Evolutionary conservation across 2,888 invertebrate genomes (phyloP).

Genomic region (Pyrocoelia pectoralis): DNA sequence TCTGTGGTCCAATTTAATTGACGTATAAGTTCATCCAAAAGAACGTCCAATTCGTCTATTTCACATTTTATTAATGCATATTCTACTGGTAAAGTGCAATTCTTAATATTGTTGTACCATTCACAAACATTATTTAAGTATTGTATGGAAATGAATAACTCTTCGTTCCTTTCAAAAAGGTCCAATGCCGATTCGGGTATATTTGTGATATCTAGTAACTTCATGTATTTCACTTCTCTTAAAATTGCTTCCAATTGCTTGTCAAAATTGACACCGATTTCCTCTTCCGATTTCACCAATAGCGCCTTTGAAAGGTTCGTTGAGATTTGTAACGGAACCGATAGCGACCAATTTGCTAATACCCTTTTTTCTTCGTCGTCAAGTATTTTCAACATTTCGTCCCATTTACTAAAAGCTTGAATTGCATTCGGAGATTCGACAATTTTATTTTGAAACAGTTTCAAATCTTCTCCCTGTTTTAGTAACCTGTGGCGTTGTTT

Average conservation of each 20-base stretch:
- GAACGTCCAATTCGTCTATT: constrained; percentile 74
- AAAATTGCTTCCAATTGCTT: constrained; percentile 75
- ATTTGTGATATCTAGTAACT: constrained; percentile 59
- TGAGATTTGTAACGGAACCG: constrained; percentile 71
- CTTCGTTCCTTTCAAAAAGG: constrained; percentile 74
- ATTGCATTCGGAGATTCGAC: constrained; percentile 63
- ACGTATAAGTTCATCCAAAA: constrained; percentile 73
- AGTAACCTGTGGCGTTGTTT: constrained; percentile 70
- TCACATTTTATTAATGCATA: constrained; percentile 79
- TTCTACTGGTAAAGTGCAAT: constrained; percentile 77
- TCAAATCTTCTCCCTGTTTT: constrained; percentile 68
- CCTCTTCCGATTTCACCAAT: constrained; percentile 63
- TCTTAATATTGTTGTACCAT: constrained; percentile 85
- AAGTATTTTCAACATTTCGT: constrained; percentile 74
- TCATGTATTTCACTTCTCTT: constrained; percentile 83
- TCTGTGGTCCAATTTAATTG: constrained; percentile 82
- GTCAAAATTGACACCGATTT: constrained; percentile 73
- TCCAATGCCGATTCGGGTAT: constrained; percentile 69
- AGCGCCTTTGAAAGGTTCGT: constrained; percentile 69
- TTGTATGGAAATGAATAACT: constrained; percentile 63
- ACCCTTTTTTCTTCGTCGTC: constrained; percentile 68
- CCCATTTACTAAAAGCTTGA: constrained; percentile 67
- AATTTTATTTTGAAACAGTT: constrained; percentile 71
- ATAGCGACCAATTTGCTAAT: constrained; percentile 74
- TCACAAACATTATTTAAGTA: constrained; percentile 66